phyloP scores from a whole-genome alignment of 2,113 vertebrate genomes.

The Pseudorectes ferrugineus region DNA sequence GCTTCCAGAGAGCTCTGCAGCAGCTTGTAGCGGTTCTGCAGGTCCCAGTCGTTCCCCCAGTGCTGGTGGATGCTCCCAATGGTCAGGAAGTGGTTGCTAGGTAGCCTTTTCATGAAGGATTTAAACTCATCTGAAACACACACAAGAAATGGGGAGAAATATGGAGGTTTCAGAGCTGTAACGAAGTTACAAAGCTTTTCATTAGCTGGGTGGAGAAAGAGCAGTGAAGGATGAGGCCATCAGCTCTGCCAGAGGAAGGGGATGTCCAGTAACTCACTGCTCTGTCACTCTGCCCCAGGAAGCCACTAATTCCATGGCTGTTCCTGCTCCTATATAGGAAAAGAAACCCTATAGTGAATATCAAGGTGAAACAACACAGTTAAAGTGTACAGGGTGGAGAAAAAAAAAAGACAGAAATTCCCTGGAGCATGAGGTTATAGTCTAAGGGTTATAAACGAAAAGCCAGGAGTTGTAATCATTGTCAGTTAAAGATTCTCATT shows the following conservation, averaged over 20 bases:
- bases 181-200: background rate
- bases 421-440: background rate
- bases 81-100: conserved; percentile 95
- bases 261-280: background rate
- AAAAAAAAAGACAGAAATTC: background rate
- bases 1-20: conserved; percentile 91
- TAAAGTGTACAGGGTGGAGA: background rate
- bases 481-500: conserved; percentile 9
- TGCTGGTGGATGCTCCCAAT: conserved; percentile 96
- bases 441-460: background rate
- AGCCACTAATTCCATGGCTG: background rate
- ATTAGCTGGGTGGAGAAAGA: background rate
- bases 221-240: background rate
- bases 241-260: background rate
- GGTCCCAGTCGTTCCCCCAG: conserved; percentile 98
- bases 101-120: conserved; percentile 95
- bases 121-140: conserved; percentile 91
- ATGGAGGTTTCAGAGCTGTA: background rate
- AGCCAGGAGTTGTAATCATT: background rate
- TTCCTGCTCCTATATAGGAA: background rate
- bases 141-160: background rate
- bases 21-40: conserved; percentile 94
- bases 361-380: background rate
- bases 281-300: background rate
- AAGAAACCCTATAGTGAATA: background rate